Evolutionary conservation across 2,113 vertebrate genomes (phyloP), one percentile per base, ranked within the genome.

Genomic region (Rhagologus leucostigma): DNA sequence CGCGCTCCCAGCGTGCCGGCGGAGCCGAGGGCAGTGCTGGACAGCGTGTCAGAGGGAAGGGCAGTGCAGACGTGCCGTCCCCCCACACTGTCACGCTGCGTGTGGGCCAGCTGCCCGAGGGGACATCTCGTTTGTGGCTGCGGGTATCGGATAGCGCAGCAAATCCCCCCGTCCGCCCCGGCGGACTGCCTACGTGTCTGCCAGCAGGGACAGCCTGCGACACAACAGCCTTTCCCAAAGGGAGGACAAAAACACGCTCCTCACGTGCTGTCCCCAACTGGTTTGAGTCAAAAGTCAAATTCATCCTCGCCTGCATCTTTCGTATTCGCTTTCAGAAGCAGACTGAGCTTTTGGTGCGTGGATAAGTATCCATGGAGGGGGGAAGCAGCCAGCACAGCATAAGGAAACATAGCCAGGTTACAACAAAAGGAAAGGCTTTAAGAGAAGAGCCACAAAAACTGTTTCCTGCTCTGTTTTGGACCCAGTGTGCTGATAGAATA

Each of bases 71-170:
- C 21, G 29, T 37, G 52, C 41, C 0, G 37, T 15, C 11, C 24
- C 27, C 46, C 65, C 5, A 2, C 24, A 0, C 37, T 6, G 63
- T 18, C 63, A 3, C 3, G 1, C 50, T 12, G 60, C 27, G 0
- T 8, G 79, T 7, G 65, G 69, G 68, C 55, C 79, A 14, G 80
- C 84, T 62, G 87, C 84, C 23, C 0, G 1, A 7, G 26, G 35
- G 84, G 17, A 67, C 50, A 17, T 33, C 32, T n/a, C 69, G 0
- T 8, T 10, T 5, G 11, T 46, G 3, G 5, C 74, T 7, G 55
- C 4, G 10, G 41, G 39, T 46, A 1, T 60, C 14, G 13, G 26
- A 2, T 33, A 5, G 64, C 87, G 9, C 76, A 30, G 75, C 87
- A 37, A 12, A 30, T 42, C 35, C 57, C 53, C 30, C 0, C 32